Conservation (phyloP, 2,888 invertebrate genomes). For the Rhingia campestris region DNA sequence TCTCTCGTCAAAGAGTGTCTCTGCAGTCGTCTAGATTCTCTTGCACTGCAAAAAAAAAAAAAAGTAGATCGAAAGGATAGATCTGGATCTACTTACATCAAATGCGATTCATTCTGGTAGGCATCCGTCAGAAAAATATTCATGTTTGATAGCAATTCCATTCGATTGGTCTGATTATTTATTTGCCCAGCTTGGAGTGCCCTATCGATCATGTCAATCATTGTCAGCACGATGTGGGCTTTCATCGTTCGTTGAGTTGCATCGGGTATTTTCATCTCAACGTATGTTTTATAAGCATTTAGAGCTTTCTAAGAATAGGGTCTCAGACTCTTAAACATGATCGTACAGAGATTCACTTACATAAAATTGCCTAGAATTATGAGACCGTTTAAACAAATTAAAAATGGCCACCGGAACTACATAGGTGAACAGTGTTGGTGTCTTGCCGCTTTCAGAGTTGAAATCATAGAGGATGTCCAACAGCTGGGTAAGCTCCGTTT, state of each 20-base stretch:
- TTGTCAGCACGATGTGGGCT: conserved; percentile 53
- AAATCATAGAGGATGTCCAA: conserved; percentile 59
- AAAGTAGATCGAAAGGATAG: neutral
- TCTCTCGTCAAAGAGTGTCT: conserved; percentile 16
- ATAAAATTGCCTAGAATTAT: conserved; percentile 6
- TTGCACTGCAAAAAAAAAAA: conserved; percentile 16
- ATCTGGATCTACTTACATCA: conserved; percentile 38
- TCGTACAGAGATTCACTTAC: too few species aligned
- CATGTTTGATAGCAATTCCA: conserved; percentile 52
- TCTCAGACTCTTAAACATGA: neutral
- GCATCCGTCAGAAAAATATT: conserved; percentile 43
- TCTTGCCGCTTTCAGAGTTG: conserved; percentile 45
- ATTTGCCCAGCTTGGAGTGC: conserved; percentile 25
- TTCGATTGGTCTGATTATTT: conserved; percentile 31
- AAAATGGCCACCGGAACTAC: conserved; percentile 59
- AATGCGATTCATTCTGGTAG: conserved; percentile 17
- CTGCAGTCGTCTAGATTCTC: conserved; percentile 36
- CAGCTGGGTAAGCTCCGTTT: conserved; percentile 34
- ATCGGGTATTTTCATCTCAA: conserved; percentile 35
- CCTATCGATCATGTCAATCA: conserved; percentile 61
- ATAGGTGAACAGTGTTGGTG: conserved; percentile 43
- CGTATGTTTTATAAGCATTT: conserved; percentile 49
- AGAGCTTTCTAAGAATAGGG: conserved; percentile 39
- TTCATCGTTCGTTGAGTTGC: conserved; percentile 51
- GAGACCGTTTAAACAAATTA: conserved; percentile 39